A percentile compares a stretch with the other conserved stretches of the same genome.
Conservation (phyloP, 2,797 vertebrate species). For the Hydrolagus colliei region DNA sequence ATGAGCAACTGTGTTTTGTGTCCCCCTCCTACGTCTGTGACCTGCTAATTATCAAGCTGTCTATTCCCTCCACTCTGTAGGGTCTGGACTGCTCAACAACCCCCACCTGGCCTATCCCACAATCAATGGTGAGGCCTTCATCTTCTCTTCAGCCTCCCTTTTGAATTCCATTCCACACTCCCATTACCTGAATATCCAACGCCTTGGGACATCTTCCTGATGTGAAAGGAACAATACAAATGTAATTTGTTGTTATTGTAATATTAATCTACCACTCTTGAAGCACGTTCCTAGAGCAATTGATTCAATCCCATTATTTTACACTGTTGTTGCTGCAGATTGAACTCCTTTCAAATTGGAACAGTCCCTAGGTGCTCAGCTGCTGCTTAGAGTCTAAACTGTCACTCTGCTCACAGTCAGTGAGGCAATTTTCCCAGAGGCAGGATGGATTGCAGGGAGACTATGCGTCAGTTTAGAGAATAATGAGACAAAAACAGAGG, state of each 20-base stretch:
- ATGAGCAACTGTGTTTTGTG: too few relatives aligned
- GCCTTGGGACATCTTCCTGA: too few relatives aligned
- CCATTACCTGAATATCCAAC: too few relatives aligned
- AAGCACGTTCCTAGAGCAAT: neutral
- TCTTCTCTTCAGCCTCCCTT: too few relatives aligned
- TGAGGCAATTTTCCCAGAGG: neutral
- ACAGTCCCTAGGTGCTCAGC: neutral
- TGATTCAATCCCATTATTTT: neutral
- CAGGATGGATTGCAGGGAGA: neutral
- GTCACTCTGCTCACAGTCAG: conserved; percentile 9
- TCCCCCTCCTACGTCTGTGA: too few relatives aligned
- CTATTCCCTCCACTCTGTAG: too few relatives aligned
- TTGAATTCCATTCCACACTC: too few relatives aligned
- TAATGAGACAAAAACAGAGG: neutral
- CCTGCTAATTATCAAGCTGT: too few relatives aligned
- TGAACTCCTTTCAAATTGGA: conserved; percentile 36
- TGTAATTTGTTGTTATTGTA: neutral
- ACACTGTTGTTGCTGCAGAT: neutral
- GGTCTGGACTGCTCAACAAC: too few relatives aligned
- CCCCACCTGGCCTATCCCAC: too few relatives aligned
- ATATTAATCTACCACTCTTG: conserved; percentile 1
- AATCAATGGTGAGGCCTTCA: too few relatives aligned
- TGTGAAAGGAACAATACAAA: too few relatives aligned
- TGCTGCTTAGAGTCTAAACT: conserved; percentile 37
- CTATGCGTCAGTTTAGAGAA: neutral